A percentile compares a stretch with the other conserved stretches of the same genome.
Evolutionary conservation across 1,140 invertebrate species (phyloP).

Genomic region (Tetragonula clypearis): DNA sequence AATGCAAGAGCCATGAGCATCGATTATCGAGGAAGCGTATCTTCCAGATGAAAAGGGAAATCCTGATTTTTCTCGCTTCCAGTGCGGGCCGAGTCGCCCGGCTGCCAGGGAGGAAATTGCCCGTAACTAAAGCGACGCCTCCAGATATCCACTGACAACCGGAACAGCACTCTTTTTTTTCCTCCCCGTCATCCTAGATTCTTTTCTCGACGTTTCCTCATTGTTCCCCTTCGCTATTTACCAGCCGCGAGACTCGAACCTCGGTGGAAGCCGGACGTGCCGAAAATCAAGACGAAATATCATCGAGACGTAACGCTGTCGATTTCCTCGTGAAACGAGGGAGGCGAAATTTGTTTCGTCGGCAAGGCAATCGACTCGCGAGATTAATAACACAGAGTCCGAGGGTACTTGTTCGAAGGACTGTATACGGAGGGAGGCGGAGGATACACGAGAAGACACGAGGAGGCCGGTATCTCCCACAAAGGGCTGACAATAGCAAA

Average conservation of each 20-base stretch:
- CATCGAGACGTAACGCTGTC: too few species aligned
- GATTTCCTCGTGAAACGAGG: too few species aligned
- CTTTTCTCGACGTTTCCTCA: slow-evolving; percentile 7
- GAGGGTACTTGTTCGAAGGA: slow-evolving; percentile 30
- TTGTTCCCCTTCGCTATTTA: slow-evolving; percentile 12
- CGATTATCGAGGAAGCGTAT: slow-evolving; percentile 64
- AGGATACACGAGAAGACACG: neutral
- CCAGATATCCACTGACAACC: slow-evolving; percentile 27
- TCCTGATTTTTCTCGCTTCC: slow-evolving; percentile 62
- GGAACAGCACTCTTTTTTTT: slow-evolving; percentile 15
- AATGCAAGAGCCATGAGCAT: slow-evolving; percentile 61
- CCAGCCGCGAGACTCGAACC: neutral
- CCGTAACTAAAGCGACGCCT: slow-evolving; percentile 52
- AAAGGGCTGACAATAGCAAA: slow-evolving; percentile 79
- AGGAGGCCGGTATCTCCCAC: slow-evolving; percentile 51
- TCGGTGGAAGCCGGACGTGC: neutral
- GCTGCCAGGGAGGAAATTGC: slow-evolving; percentile 47
- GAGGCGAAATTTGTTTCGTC: neutral
- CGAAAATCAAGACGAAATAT: too few species aligned
- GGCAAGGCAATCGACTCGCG: neutral
- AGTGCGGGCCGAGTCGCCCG: neutral
- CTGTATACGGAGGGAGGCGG: slow-evolving; percentile 11
- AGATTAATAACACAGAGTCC: neutral
- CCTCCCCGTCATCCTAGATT: neutral
- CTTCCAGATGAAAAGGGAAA: slow-evolving; percentile 50